phyloP scores from a whole-genome alignment of 2,797 vertebrate genomes.

The Micromesistius poutassou region DNA sequence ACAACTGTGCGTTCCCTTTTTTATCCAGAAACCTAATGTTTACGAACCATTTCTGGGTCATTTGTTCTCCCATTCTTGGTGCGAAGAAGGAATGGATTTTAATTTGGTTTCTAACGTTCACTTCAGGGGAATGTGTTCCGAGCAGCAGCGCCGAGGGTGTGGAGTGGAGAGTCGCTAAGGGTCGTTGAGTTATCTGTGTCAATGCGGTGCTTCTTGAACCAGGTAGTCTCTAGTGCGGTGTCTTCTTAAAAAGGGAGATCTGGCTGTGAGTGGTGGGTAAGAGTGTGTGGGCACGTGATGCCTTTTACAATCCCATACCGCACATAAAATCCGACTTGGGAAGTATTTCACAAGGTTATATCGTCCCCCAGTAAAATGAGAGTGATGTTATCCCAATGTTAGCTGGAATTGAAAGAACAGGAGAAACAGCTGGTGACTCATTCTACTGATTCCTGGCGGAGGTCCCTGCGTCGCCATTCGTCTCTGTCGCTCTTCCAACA shows the following conservation, averaged over 20 bases:
- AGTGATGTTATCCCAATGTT: neutral
- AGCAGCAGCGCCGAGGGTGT: neutral
- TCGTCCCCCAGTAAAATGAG: neutral
- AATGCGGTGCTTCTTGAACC: neutral
- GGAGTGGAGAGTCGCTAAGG: neutral
- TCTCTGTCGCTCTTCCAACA: no score
- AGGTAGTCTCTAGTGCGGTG: neutral
- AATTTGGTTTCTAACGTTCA: neutral
- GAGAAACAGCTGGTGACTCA: neutral
- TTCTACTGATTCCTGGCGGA: neutral
- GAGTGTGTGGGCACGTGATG: neutral
- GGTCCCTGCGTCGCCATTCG: neutral
- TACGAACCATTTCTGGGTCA: neutral
- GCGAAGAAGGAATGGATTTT: neutral
- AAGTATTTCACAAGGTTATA: constrained; percentile 2
- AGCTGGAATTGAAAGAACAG: neutral
- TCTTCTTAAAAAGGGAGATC: neutral
- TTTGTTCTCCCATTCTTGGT: neutral
- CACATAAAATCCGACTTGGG: neutral
- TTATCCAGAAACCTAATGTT: no score
- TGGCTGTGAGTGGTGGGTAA: neutral
- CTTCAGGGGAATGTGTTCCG: no score
- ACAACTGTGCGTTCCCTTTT: no score
- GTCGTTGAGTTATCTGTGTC: neutral
- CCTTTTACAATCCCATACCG: neutral